Evolutionary conservation across 37 sponge, comb jelly and placozoan genomes (phyloP).

Genomic region (Ephydatia muelleri): DNA sequence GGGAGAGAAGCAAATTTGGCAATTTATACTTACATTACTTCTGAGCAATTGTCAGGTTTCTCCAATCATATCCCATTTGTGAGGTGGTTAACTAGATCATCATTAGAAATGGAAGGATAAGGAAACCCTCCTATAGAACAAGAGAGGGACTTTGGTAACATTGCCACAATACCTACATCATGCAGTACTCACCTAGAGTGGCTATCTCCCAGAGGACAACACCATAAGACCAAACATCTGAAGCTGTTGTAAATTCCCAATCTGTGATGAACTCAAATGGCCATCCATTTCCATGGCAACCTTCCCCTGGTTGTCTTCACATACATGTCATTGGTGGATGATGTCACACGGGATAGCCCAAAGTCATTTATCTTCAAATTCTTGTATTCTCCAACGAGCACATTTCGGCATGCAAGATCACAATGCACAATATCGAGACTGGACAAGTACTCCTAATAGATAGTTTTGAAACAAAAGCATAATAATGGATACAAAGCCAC

Average conservation of each 20-base stretch:
- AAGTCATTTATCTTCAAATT: constrained; percentile 79
- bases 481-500: no score
- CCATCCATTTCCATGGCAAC: constrained; percentile 81
- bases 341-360: constrained; percentile 65
- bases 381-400: constrained; percentile 68
- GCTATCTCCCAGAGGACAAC: constrained; percentile 79
- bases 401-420: constrained; percentile 79
- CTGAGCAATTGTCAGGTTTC: constrained; percentile 54
- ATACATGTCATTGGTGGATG: constrained; percentile 59
- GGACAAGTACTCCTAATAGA: constrained; percentile 67
- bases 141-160: not conserved
- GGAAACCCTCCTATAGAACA: constrained; percentile 52
- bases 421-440: constrained; percentile 73
- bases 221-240: constrained; percentile 85
- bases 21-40: constrained; percentile 50
- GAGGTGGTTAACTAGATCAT: constrained; percentile 30
- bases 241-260: constrained; percentile 68
- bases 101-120: constrained; percentile 42
- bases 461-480: no score
- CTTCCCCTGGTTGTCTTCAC: constrained; percentile 76
- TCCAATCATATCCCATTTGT: constrained; percentile 58
- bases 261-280: constrained; percentile 73
- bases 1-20: constrained; percentile 12
- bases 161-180: not conserved
- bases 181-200: constrained; percentile 55